phyloP scores from a whole-genome alignment of 2,113 vertebrate genomes.

The Toxostoma redivivum region DNA sequence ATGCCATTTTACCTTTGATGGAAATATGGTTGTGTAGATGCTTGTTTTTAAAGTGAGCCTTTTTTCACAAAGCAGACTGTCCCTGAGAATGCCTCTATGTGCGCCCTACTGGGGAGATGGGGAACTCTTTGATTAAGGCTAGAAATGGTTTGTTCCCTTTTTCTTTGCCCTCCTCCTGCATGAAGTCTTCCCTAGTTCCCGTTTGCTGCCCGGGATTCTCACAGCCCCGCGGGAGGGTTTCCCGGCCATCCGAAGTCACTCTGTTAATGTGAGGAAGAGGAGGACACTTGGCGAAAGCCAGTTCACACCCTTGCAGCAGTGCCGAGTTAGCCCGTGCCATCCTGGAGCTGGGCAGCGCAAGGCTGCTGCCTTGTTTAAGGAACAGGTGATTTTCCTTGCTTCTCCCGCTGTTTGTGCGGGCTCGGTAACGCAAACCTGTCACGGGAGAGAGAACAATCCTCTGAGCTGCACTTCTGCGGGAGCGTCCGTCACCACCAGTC shows the following conservation, averaged over 20 bases:
- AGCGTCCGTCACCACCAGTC: accelerated
- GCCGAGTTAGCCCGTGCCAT: not conserved
- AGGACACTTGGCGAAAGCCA: not conserved
- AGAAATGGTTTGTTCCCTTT: not conserved
- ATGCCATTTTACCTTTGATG: not conserved
- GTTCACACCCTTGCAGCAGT: accelerated
- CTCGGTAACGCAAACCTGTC: not conserved
- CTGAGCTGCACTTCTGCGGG: not conserved
- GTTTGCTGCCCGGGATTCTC: not conserved
- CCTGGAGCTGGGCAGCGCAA: accelerated
- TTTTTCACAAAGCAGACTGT: not conserved
- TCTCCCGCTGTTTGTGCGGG: not conserved
- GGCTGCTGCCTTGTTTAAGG: not conserved
- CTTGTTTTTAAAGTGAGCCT: not conserved
- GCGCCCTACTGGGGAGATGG: accelerated
- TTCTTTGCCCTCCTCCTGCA: accelerated
- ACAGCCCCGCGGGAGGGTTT: not conserved
- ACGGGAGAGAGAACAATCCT: not conserved
- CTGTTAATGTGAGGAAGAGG: not conserved
- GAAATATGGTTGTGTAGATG: not conserved
- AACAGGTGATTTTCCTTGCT: not conserved
- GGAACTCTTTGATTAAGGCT: not conserved
- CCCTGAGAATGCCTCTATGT: not conserved
- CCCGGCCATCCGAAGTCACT: accelerated
- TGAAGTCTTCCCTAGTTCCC: accelerated